Evolutionary conservation across 2,888 invertebrate species (phyloP).

Genomic region (Sesia bembeciformis): DNA sequence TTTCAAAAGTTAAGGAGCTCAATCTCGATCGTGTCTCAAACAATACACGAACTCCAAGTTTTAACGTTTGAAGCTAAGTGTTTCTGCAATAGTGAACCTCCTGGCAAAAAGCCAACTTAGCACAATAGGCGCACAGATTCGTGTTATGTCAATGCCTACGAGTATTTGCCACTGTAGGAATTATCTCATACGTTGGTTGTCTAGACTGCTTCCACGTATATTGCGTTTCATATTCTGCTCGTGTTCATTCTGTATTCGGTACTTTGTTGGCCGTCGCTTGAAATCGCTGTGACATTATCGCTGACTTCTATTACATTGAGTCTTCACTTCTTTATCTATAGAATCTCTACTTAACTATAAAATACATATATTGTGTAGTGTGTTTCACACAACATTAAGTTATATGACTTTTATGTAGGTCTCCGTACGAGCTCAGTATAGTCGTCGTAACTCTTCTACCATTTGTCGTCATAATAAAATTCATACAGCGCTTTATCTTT

Average conservation of each 20-base stretch:
- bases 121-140: conserved; percentile 15
- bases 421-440: conserved; percentile 1
- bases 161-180: background rate
- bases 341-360: too few species aligned
- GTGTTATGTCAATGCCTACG: conserved; percentile 6
- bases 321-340: too few species aligned
- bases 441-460: conserved; percentile 14
- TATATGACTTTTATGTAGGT: background rate
- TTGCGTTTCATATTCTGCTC: too few species aligned
- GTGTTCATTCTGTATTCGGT: too few species aligned
- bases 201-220: too few species aligned
- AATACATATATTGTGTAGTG: too few species aligned
- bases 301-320: too few species aligned
- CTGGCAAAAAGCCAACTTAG: conserved; percentile 35
- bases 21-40: background rate
- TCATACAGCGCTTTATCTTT: conserved; percentile 27
- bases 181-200: background rate
- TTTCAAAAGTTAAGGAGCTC: background rate
- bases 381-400: background rate
- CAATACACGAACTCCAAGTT: conserved; percentile 18
- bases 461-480: conserved; percentile 24
- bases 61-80: conserved; percentile 36
- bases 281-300: too few species aligned
- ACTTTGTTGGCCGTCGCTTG: too few species aligned
- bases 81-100: conserved; percentile 31